Evolutionary conservation across 2,797 vertebrate species (phyloP).

Genomic region (Siniperca scherzeri): DNA sequence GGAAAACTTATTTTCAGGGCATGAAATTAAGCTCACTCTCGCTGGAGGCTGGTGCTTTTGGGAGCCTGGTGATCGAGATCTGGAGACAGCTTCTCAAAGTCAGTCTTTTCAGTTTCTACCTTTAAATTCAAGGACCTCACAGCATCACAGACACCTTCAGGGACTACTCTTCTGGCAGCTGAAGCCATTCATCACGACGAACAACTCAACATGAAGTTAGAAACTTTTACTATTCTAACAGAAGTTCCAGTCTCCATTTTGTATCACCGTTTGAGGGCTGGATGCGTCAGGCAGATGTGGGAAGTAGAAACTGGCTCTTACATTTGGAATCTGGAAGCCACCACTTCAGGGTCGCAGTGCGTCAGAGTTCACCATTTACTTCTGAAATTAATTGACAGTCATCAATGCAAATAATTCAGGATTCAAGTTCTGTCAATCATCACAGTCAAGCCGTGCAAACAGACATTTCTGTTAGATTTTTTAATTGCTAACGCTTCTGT

Average conservation of each 20-base stretch:
- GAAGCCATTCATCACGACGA: background rate
- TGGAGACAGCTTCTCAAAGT: constrained; percentile 18
- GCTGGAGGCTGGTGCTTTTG: background rate
- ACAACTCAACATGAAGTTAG: background rate
- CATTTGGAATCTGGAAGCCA: background rate
- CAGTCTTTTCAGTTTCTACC: background rate
- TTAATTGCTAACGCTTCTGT: too few species aligned
- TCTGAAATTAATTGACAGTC: background rate
- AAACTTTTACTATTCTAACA: background rate
- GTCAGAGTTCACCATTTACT: too few species aligned
- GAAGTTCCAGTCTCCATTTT: background rate
- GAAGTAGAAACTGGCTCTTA: background rate
- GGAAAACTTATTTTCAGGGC: constrained; percentile 16
- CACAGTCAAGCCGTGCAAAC: background rate
- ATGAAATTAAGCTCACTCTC: constrained; percentile 22
- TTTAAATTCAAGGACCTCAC: background rate
- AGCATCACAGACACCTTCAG: background rate
- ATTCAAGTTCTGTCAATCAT: background rate
- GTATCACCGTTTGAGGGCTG: background rate
- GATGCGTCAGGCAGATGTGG: background rate
- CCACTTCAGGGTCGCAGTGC: too few species aligned
- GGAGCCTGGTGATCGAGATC: background rate
- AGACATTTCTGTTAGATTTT: too few species aligned
- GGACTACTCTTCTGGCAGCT: background rate
- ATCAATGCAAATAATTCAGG: background rate